Evolutionary conservation across 2,113 vertebrate genomes (phyloP).

Genomic region (Neofelis nebulosa): DNA sequence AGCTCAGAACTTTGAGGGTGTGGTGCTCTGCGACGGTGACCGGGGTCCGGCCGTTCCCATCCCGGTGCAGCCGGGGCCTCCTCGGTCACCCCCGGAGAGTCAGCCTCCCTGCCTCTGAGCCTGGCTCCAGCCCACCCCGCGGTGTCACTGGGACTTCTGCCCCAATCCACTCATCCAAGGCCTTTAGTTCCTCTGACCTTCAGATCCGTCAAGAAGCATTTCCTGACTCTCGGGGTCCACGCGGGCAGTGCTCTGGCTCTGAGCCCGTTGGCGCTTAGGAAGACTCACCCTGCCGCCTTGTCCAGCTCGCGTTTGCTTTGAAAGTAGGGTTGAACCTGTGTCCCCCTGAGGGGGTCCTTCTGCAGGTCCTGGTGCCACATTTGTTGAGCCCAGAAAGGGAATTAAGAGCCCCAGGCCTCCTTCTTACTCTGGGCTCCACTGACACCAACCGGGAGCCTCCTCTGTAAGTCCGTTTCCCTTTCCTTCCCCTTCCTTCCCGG

Average conservation of each 20-base stretch:
- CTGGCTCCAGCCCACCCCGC: neutral
- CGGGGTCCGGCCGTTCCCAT: fast-evolving
- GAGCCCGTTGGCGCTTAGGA: fast-evolving
- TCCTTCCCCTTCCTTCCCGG: neutral
- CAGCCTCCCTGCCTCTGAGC: fast-evolving
- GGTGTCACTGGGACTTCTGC: fast-evolving
- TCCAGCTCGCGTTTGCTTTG: neutral
- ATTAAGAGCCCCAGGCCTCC: fast-evolving
- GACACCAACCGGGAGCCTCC: fast-evolving
- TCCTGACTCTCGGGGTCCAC: neutral
- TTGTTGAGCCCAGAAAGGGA: neutral
- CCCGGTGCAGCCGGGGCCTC: fast-evolving
- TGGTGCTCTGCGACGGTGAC: fast-evolving
- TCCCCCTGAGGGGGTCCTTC: neutral
- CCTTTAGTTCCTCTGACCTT: neutral
- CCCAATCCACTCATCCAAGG: fast-evolving
- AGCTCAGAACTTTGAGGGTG: neutral
- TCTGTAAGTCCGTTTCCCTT: neutral
- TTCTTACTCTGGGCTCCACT: neutral
- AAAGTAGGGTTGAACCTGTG: neutral
- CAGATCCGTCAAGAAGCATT: neutral
- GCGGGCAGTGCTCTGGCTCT: fast-evolving
- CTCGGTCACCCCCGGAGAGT: fast-evolving
- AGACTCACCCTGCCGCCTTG: neutral
- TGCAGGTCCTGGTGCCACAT: neutral